phyloP scores from a whole-genome alignment of 2,797 vertebrate genomes.

The Peromyscus nudipes region DNA sequence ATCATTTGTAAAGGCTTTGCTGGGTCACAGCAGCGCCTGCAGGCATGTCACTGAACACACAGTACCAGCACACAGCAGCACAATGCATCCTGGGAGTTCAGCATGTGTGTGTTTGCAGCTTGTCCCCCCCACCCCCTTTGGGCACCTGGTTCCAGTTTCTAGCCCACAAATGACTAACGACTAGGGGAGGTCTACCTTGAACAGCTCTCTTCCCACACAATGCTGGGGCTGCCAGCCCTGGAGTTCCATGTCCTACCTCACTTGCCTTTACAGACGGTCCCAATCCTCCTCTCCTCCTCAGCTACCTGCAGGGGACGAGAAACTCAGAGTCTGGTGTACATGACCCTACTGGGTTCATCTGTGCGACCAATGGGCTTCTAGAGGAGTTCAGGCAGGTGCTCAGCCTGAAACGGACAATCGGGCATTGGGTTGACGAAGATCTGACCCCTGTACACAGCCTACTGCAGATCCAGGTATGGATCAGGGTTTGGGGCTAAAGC shows the following conservation, averaged over 20 bases:
- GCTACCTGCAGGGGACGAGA: neutral
- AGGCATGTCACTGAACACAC: neutral
- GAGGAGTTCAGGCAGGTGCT: no score
- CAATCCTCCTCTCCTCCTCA: accelerated
- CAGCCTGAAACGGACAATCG: neutral
- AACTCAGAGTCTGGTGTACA: neutral
- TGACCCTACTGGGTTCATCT: neutral
- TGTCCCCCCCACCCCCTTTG: neutral
- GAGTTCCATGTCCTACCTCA: neutral
- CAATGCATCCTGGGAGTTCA: neutral
- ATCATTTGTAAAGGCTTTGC: neutral
- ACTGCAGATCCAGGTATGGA: neutral
- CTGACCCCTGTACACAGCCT: neutral
- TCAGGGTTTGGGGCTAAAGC: neutral
- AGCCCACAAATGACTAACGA: accelerated
- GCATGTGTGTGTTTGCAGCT: no score
- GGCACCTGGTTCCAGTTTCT: neutral
- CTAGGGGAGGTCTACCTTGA: neutral
- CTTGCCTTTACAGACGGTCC: neutral
- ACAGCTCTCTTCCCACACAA: neutral
- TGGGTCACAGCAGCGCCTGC: neutral
- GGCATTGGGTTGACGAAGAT: neutral
- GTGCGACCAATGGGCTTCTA: accelerated
- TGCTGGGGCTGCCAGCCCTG: neutral
- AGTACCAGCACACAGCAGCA: neutral